Evolutionary conservation across 1,140 invertebrate species (phyloP).

Genomic region (Orchesella cincta): DNA sequence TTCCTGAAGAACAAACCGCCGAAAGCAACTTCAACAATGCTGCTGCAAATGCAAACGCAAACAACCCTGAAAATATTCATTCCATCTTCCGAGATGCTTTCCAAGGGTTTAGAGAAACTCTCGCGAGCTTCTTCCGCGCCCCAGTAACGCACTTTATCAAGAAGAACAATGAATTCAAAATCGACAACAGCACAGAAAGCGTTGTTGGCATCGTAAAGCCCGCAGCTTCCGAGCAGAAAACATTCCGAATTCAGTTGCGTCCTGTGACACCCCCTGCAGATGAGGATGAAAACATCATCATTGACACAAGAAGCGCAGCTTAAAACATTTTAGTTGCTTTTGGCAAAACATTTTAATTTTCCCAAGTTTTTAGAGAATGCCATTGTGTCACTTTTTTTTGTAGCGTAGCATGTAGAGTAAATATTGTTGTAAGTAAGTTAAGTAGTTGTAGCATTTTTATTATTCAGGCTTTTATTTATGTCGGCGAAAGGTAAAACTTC

Average conservation of each 20-base stretch:
- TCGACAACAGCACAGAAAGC: conserved; percentile 14
- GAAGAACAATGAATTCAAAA: neutral
- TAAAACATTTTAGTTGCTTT: neutral
- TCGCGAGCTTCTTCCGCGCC: conserved; percentile 28
- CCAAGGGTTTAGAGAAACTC: conserved; percentile 33
- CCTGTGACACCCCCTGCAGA: neutral
- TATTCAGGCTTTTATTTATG: neutral
- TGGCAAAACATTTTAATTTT: neutral
- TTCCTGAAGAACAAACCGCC: conserved; percentile 14
- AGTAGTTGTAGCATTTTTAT: neutral
- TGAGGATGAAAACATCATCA: neutral
- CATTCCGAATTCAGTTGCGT: conserved; percentile 19
- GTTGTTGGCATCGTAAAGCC: neutral
- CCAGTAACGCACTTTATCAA: conserved; percentile 22
- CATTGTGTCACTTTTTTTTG: neutral
- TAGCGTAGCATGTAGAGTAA: neutral
- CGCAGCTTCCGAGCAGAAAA: conserved; percentile 22
- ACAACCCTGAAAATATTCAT: conserved; percentile 16
- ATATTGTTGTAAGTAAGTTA: no score
- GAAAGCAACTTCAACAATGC: conserved; percentile 3
- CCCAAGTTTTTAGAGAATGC: neutral
- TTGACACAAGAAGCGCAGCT: neutral
- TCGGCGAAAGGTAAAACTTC: no score
- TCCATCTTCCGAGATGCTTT: conserved; percentile 33
- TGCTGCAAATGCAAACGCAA: neutral